Conservation (phyloP, 1,140 invertebrate genomes). For the Aphis gossypii region DNA sequence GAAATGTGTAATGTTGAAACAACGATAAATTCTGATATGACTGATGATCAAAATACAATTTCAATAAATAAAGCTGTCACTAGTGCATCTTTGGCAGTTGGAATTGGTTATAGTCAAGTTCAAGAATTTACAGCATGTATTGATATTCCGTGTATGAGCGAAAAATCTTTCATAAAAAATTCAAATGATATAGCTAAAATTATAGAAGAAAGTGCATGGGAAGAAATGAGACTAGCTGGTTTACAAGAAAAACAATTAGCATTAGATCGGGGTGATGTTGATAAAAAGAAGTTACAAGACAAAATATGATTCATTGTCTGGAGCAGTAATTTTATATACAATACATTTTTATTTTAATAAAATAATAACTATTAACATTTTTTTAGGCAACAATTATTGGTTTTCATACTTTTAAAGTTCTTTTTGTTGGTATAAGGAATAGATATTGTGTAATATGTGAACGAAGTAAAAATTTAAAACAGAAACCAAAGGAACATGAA, state of each 20-base stretch:
- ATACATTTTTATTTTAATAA: background rate
- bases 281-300: slow-evolving; percentile 62
- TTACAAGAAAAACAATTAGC: slow-evolving; percentile 60
- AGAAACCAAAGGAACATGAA: too few species aligned
- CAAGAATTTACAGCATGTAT: slow-evolving; percentile 9
- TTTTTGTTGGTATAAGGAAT: background rate
- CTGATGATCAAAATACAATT: background rate
- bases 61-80: background rate
- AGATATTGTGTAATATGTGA: background rate
- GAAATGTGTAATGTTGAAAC: background rate
- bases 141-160: background rate
- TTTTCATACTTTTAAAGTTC: background rate
- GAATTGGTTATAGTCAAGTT: slow-evolving; percentile 33
- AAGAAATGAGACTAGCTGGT: slow-evolving; percentile 59
- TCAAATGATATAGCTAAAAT: slow-evolving; percentile 32
- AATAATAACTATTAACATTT: slow-evolving; percentile 1
- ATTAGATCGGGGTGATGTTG: slow-evolving; percentile 58
- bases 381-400: slow-evolving; percentile 33
- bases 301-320: slow-evolving; percentile 62
- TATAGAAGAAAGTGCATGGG: slow-evolving; percentile 55
- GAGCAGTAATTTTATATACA: slow-evolving; percentile 59
- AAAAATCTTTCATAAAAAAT: slow-evolving; percentile 41
- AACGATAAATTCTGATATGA: background rate
- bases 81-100: background rate
- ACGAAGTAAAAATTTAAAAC: too few species aligned